Conservation (phyloP, 2,113 vertebrate genomes). For the Ophthalmolycus amberensis region DNA sequence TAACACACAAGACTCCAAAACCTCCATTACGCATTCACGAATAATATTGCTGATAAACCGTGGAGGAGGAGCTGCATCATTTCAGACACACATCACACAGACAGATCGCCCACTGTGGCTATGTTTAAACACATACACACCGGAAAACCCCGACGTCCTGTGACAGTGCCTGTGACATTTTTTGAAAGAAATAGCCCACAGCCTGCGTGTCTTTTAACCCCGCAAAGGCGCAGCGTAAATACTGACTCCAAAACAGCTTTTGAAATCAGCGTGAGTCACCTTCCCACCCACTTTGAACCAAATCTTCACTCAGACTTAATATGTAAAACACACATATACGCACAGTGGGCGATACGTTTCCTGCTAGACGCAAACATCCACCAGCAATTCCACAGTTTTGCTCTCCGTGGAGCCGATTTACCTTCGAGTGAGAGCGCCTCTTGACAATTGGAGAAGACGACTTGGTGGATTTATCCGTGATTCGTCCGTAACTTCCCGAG, state of each 20-base stretch:
- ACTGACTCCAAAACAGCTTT: constrained; percentile 41
- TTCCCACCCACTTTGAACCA: constrained; percentile 60
- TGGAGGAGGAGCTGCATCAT: constrained; percentile 43
- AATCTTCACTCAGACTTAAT: constrained; percentile 48
- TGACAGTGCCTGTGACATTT: background rate
- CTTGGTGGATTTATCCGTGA: constrained; percentile 70
- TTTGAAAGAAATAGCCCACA: background rate
- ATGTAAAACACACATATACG: constrained; percentile 10
- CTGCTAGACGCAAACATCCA: constrained; percentile 5
- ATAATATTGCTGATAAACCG: constrained; percentile 13
- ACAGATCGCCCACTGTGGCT: constrained; percentile 31
- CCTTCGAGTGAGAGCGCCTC: constrained; percentile 55
- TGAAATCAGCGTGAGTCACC: constrained; percentile 66
- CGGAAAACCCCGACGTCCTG: background rate
- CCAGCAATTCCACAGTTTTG: constrained; percentile 55
- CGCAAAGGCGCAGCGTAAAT: constrained; percentile 48
- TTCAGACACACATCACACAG: constrained; percentile 32
- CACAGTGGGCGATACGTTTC: constrained; percentile 4
- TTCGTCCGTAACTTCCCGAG: constrained; percentile 74
- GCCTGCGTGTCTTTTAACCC: constrained; percentile 29
- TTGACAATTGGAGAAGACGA: constrained; percentile 30
- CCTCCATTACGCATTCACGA: constrained; percentile 18
- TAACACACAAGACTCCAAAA: background rate
- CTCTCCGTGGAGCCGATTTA: constrained; percentile 36
- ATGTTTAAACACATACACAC: constrained; percentile 22